Evolutionary conservation across 2,113 vertebrate species (phyloP).

Genomic region (Nanger granti): DNA sequence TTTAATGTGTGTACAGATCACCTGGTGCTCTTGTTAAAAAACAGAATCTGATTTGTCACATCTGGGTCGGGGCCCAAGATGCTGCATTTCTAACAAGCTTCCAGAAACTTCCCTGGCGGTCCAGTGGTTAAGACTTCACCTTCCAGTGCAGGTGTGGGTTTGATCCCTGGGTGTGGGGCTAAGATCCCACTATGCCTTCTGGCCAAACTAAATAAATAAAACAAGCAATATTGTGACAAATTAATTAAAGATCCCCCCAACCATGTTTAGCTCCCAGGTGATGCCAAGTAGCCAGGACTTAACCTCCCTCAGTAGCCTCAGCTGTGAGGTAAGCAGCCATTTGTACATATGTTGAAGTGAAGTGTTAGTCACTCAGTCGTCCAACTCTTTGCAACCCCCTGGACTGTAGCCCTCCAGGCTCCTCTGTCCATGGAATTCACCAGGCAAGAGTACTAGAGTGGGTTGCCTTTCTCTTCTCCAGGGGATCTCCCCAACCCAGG

Average conservation of each 20-base stretch:
- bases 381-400: not conserved
- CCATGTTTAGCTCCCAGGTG: not conserved
- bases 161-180: not conserved
- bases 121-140: not conserved
- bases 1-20: not conserved
- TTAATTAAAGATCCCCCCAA: not conserved
- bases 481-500: not conserved
- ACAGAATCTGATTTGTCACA: not conserved
- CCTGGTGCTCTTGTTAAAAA: not conserved
- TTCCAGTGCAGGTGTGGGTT: not conserved
- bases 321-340: not conserved
- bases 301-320: not conserved
- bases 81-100: not conserved
- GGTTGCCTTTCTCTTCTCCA: not conserved
- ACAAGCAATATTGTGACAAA: not conserved
- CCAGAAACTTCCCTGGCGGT: not conserved
- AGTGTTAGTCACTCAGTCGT: not conserved
- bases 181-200: not conserved
- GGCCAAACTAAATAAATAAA: not conserved
- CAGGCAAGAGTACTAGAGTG: not conserved
- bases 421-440: not conserved
- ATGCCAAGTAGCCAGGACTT: not conserved
- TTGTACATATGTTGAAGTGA: not conserved
- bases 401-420: not conserved
- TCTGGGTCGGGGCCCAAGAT: not conserved